Base-by-base conservation (phyloP, 2,797 vertebrate species). In the Craterocephalus amniculus region DNA sequence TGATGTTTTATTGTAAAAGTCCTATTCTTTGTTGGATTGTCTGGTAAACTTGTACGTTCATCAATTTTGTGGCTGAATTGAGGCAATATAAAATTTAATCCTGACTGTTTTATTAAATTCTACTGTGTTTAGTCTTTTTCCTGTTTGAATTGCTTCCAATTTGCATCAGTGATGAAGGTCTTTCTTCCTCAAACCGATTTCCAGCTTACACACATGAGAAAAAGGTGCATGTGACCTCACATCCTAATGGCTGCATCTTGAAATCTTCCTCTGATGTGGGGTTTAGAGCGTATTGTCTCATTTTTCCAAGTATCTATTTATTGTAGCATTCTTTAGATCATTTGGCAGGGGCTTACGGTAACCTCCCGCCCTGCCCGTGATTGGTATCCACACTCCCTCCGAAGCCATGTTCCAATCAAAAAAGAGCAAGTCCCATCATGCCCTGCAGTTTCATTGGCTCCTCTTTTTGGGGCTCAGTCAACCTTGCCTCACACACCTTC, bases 341-440 rank as follows among this genome's bases (percentile, higher is more conserved):
- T 62, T 63, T 81, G 72, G 67, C 55, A 1, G 26, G 12, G 61
- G 16, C 27, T 81, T 3, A 0, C 24, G 67, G 72, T 76, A 40
- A 58, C 76, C 73, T 77, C 74, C 76, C 73, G 31, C 34, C 66
- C 61, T 70, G 81, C 43, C 43, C 43, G 20, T 45, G 43, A 81
- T 70, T 51, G 45, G 45, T 69, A 78, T 83, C 70, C 72, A 45
- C 81, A 76, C 77, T 74, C 77, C 78, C 52, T 2, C 43, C 32
- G 14, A n/a, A 29, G 67, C 20, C 20, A 60, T 24, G 62, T 58
- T 67, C 55, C 16, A 3, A 68, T 83, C 58, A 69, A 51, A 67
- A 67, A 59, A 66, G 70, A 83, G 76, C 84, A 82, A 82, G 91
- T 78, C 72, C 0, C n/a, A 22, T 84, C 86, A 56, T 81, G 88